Percentiles rank a stretch among this genome's conserved stretches.
Evolutionary conservation across 2,113 vertebrate species (phyloP).

Genomic region (Platichthys flesus): DNA sequence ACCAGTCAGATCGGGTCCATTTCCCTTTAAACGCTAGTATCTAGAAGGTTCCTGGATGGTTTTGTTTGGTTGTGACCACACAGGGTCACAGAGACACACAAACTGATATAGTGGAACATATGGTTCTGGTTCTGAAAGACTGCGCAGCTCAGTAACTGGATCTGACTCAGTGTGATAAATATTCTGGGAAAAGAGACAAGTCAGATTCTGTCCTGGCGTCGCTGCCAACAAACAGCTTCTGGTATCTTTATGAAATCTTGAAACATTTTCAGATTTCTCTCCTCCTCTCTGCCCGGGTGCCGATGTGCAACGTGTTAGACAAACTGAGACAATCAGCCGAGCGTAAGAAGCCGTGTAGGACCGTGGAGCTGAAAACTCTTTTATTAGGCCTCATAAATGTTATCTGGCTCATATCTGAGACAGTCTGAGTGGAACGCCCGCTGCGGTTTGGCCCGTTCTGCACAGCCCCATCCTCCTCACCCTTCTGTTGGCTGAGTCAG

Average conservation of each 20-base stretch:
- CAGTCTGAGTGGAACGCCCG: slow-evolving; percentile 55
- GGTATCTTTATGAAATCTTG: slow-evolving; percentile 38
- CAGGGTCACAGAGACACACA: slow-evolving; percentile 2
- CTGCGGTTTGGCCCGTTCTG: slow-evolving; percentile 56
- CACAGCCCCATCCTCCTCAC: slow-evolving; percentile 41
- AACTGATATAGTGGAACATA: slow-evolving; percentile 14
- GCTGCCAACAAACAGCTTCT: slow-evolving; percentile 26
- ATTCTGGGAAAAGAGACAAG: slow-evolving; percentile 35
- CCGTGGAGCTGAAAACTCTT: slow-evolving; percentile 31
- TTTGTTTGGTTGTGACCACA: not conserved
- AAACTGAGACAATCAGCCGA: slow-evolving; percentile 20
- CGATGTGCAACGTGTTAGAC: slow-evolving; percentile 21
- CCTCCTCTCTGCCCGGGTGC: not conserved
- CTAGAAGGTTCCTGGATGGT: not conserved
- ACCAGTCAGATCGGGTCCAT: too few species aligned
- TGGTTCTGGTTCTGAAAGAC: not conserved
- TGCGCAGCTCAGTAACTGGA: not conserved
- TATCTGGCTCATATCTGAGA: slow-evolving; percentile 62
- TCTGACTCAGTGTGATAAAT: slow-evolving; percentile 17
- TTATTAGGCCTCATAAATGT: slow-evolving; percentile 65
- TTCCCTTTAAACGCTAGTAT: too few species aligned
- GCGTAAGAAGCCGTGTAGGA: slow-evolving; percentile 11
- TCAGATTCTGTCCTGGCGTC: not conserved
- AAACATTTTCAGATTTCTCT: slow-evolving; percentile 24
- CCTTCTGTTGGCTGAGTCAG: slow-evolving; percentile 49